Conservation (phyloP, 1,140 invertebrate genomes). For the Ectropis grisescens region DNA sequence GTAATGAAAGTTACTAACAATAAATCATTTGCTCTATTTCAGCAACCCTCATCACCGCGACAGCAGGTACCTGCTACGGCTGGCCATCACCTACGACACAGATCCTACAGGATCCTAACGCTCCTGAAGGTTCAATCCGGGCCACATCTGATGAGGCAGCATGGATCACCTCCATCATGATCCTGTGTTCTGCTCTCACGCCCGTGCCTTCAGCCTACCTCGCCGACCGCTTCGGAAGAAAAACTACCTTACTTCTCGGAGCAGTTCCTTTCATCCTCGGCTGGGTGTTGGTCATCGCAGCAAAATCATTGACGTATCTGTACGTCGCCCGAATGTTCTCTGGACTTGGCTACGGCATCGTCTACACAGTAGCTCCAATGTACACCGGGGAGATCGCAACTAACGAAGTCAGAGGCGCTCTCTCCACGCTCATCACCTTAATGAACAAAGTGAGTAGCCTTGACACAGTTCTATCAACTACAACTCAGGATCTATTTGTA, state of each 20-base stretch:
- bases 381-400: constrained; percentile 79
- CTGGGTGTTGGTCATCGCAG: constrained; percentile 75
- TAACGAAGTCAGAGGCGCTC: constrained; percentile 76
- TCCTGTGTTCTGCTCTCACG: constrained; percentile 60
- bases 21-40: constrained; percentile 19
- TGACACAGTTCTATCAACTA: too few species aligned
- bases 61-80: constrained; percentile 67
- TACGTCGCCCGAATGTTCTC: constrained; percentile 71
- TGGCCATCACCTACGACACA: constrained; percentile 76
- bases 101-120: constrained; percentile 35
- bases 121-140: constrained; percentile 56
- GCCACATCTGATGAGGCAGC: constrained; percentile 72
- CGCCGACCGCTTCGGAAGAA: constrained; percentile 74
- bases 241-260: constrained; percentile 74
- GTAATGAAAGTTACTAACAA: too few species aligned
- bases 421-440: constrained; percentile 79
- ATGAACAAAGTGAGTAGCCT: constrained; percentile 68
- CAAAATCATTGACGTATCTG: constrained; percentile 59
- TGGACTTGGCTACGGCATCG: constrained; percentile 79
- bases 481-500: too few species aligned
- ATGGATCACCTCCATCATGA: constrained; percentile 74
- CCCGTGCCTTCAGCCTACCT: constrained; percentile 63
- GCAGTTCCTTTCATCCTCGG: constrained; percentile 76
- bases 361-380: constrained; percentile 76
- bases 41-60: constrained; percentile 67